Conservation (phyloP, 2,113 vertebrate species). For the Malurus melanocephalus region DNA sequence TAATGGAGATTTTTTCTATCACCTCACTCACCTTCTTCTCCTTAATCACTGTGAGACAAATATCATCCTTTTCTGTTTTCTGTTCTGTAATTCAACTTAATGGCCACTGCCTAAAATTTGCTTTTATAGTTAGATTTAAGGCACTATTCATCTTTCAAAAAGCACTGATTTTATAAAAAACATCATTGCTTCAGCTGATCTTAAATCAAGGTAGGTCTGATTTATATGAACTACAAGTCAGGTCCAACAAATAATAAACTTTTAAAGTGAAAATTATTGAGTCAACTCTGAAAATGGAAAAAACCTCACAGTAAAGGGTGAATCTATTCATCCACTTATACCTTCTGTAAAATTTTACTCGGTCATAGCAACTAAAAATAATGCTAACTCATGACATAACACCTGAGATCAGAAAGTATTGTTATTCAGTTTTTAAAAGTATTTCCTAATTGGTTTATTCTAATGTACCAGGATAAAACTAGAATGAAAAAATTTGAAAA, state of each 20-base stretch:
- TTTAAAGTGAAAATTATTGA: not conserved
- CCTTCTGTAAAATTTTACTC: not conserved
- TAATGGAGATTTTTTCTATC: not conserved
- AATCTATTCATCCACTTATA: not conserved
- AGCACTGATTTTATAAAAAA: not conserved
- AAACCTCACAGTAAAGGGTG: not conserved
- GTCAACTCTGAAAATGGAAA: not conserved
- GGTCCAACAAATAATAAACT: slow-evolving; percentile 15
- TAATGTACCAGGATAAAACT: not conserved
- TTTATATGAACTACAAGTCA: not conserved
- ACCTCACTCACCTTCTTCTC: not conserved
- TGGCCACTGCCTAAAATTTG: not conserved
- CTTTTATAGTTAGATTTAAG: slow-evolving; percentile 28
- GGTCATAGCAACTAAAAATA: not conserved
- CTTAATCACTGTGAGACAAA: slow-evolving; percentile 15
- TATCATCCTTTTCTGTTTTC: not conserved
- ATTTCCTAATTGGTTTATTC: not conserved
- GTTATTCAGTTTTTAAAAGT: not conserved
- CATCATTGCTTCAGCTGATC: not conserved
- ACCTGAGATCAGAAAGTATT: not conserved
- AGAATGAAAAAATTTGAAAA: not conserved
- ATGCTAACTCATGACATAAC: not conserved
- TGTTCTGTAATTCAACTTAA: slow-evolving; percentile 5
- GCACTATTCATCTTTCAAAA: not conserved
- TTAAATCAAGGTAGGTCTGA: slow-evolving; percentile 25